Percentiles rank a stretch among this genome's conserved stretches.
These are phyloP conservation scores for Monodelphis domestica DNA, from an alignment of 2,797 vertebrate species.

Conservation along the genomic window DNA sequence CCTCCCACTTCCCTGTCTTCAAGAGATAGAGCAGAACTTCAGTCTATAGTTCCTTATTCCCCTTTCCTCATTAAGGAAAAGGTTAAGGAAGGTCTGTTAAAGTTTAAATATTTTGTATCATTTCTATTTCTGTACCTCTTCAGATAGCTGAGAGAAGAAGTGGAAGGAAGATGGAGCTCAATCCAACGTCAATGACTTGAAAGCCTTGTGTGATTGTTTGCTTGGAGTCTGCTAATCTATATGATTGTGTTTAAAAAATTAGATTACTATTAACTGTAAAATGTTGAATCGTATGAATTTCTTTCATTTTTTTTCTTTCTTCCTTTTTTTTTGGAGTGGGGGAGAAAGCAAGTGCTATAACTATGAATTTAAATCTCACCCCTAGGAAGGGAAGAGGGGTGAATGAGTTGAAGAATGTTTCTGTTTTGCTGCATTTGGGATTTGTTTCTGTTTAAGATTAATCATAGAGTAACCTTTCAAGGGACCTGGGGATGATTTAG, in stretches of 20 bases:
- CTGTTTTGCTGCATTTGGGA: background rate
- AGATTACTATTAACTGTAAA: background rate
- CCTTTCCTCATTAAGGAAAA: background rate
- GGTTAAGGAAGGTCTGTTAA: background rate
- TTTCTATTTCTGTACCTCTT: background rate
- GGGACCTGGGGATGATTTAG: background rate
- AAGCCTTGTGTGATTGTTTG: background rate
- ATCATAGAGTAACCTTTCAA: background rate
- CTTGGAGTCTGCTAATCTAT: background rate
- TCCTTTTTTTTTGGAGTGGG: background rate
- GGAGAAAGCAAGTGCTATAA: too few species aligned
- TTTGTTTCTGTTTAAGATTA: background rate
- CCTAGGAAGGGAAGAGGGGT: background rate
- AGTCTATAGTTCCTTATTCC: background rate
- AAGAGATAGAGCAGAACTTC: background rate
- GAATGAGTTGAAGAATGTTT: background rate
- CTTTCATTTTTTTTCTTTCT: background rate
- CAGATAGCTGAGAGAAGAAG: background rate
- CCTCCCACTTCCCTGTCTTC: background rate
- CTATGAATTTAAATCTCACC: background rate
- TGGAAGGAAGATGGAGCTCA: background rate
- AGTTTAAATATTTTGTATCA: background rate
- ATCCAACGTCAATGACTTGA: background rate
- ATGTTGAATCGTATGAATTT: background rate
- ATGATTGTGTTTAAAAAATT: background rate